Conservation (phyloP, 1,140 invertebrate species). For the Phocides pigmalion region DNA sequence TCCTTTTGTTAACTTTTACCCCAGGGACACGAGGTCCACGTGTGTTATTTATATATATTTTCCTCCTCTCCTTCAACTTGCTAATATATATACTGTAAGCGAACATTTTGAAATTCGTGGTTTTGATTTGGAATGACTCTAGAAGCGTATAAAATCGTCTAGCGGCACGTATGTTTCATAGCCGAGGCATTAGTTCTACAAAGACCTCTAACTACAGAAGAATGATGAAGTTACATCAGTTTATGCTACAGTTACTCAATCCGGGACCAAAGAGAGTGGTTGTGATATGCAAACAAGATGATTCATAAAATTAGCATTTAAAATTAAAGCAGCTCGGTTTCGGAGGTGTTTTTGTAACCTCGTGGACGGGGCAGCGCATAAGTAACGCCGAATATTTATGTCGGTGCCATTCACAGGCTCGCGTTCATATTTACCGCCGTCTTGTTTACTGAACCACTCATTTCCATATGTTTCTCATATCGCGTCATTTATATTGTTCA, state of each 20-base stretch:
- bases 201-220: too few species aligned
- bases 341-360: slow-evolving; percentile 71
- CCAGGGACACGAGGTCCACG: too few species aligned
- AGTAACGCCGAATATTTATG: slow-evolving; percentile 72
- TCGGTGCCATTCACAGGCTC: slow-evolving; percentile 60
- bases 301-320: slow-evolving; percentile 54
- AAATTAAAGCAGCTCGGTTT: slow-evolving; percentile 69
- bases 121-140: too few species aligned
- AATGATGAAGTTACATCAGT: too few species aligned
- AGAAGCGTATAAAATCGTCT: too few species aligned
- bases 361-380: slow-evolving; percentile 62
- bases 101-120: too few species aligned
- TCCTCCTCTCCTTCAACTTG: too few species aligned
- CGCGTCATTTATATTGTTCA: neutral
- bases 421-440: slow-evolving; percentile 56
- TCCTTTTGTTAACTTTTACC: too few species aligned
- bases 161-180: too few species aligned
- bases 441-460: slow-evolving; percentile 58
- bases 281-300: slow-evolving; percentile 75
- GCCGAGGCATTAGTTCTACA: too few species aligned
- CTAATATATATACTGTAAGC: too few species aligned
- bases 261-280: slow-evolving; percentile 45
- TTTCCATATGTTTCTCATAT: slow-evolving; percentile 4
- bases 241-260: neutral
- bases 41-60: too few species aligned